These are phyloP conservation scores for Caenorhabditis elegans DNA, from an alignment of 1,140 invertebrate genomes.

Conservation along the genomic window WBcel235 BX284604.4:11715001-11715500, in stretches of 20 bases:
- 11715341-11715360: background rate
- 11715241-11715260: too few species aligned
- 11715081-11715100: background rate
- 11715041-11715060: background rate
- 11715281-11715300: conserved; percentile 22
- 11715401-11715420: conserved; percentile 31
- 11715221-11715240: background rate
- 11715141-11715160: background rate
- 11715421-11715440: conserved; percentile 20
- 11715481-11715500: too few species aligned
- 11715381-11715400: conserved; percentile 18
- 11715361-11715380: conserved; percentile 25
- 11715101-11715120: background rate
- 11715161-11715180: background rate
- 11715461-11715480: background rate
- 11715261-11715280: background rate
- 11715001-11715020: background rate
- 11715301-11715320: conserved; percentile 15
- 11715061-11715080: background rate
- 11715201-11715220: conserved; percentile 19
- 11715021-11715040: background rate
- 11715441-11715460: conserved; percentile 5
- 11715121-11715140: background rate
- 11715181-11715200: conserved; percentile 1
- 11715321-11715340: background rate